Conservation (phyloP, 1,140 invertebrate genomes). For the Pollicipes pollicipes region DNA sequence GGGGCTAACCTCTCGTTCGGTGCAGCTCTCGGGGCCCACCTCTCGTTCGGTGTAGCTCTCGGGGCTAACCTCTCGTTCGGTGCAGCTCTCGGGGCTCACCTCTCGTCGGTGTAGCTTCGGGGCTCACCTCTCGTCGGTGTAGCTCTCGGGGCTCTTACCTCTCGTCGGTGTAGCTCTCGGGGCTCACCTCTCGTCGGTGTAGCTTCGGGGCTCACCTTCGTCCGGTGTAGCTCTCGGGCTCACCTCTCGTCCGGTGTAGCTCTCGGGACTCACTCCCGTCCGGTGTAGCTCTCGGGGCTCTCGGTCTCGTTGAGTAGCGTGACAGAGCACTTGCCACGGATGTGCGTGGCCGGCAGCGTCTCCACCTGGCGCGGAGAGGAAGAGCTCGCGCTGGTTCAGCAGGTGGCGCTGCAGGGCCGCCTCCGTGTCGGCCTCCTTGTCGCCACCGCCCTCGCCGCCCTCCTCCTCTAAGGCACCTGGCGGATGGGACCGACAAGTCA, state of each 20-base stretch:
- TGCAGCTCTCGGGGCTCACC: background rate
- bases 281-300: constrained; percentile 79
- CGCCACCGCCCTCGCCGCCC: constrained; percentile 17
- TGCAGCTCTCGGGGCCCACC: no score
- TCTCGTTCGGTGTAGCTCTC: background rate
- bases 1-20: no score
- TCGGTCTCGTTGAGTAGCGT: constrained; percentile 97
- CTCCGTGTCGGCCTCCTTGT: constrained; percentile 25
- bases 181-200: constrained; percentile 84
- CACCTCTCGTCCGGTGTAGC: constrained; percentile 91
- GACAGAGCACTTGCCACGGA: constrained; percentile 95
- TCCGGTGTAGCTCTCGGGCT: constrained; percentile 83
- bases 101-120: no score
- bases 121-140: no score
- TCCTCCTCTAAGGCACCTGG: constrained; percentile 41
- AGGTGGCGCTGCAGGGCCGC: constrained; percentile 56
- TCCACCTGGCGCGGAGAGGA: constrained; percentile 95
- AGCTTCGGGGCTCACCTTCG: no score
- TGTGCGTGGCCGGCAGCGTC: constrained; percentile 92
- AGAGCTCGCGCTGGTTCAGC: constrained; percentile 92
- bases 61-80: background rate
- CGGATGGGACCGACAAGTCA: constrained; percentile 10
- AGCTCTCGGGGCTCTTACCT: no score
- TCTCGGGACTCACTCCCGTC: no score
- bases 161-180: constrained; percentile 24